phyloP scores from a whole-genome alignment of 2,888 invertebrate genomes.

The Drosophila nr. perissopoda region DNA sequence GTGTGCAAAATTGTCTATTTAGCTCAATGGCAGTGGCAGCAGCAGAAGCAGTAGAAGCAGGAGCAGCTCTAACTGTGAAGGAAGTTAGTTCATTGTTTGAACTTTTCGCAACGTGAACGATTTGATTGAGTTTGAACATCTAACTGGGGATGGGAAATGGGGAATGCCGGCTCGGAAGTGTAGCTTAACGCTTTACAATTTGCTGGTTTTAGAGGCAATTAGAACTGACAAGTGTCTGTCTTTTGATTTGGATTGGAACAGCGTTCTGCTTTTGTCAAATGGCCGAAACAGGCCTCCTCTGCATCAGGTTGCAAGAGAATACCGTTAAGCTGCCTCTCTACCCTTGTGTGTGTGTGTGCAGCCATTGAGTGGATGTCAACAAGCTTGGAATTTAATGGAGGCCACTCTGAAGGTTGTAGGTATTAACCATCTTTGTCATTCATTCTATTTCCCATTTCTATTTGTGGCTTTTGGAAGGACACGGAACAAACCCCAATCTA shows the following conservation, averaged over 20 bases:
- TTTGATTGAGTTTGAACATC: constrained; percentile 69
- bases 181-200: constrained; percentile 59
- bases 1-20: constrained; percentile 81
- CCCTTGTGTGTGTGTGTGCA: constrained; percentile 17
- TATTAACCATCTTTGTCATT: constrained; percentile 36
- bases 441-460: constrained; percentile 30
- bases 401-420: constrained; percentile 4
- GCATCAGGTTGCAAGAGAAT: constrained; percentile 27
- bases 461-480: constrained; percentile 23
- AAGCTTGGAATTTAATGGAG: constrained; percentile 15
- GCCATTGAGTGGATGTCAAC: constrained; percentile 51
- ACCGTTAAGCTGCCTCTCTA: background rate
- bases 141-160: background rate
- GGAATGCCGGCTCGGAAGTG: constrained; percentile 30
- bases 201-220: constrained; percentile 72
- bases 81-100: constrained; percentile 70
- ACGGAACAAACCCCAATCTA: constrained; percentile 19
- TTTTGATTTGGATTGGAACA: constrained; percentile 56
- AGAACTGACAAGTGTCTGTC: constrained; percentile 73
- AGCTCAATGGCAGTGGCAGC: constrained; percentile 37
- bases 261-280: constrained; percentile 45
- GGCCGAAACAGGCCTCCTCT: constrained; percentile 14
- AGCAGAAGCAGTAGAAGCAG: constrained; percentile 6
- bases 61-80: constrained; percentile 17
- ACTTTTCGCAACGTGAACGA: constrained; percentile 65